Percentiles rank a stretch among this genome's conserved stretches.
phyloP scores from a whole-genome alignment of 2,888 invertebrate species.

The Acronicta psi region DNA sequence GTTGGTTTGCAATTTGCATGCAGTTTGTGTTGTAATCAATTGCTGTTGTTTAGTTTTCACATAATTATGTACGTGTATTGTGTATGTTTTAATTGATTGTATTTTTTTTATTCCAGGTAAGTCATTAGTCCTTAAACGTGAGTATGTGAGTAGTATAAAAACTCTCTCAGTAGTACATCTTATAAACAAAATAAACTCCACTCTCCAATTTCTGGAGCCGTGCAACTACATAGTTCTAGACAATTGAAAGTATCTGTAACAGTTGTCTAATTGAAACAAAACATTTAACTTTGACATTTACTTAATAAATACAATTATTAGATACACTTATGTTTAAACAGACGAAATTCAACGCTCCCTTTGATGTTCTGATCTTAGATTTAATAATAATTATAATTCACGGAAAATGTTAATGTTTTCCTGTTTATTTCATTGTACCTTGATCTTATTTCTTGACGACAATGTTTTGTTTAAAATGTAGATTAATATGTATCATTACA shows the following conservation, averaged over 20 bases:
- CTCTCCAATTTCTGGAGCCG: too few species aligned
- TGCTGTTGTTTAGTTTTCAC: neutral
- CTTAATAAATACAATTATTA: too few species aligned
- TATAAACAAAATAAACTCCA: too few species aligned
- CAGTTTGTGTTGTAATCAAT: neutral
- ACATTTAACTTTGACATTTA: too few species aligned
- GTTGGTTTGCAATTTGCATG: slow-evolving; percentile 25
- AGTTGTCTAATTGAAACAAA: too few species aligned
- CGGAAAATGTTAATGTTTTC: neutral
- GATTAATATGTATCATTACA: too few species aligned
- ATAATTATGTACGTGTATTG: neutral
- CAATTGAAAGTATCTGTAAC: too few species aligned
- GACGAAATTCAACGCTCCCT: neutral
- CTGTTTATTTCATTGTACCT: neutral
- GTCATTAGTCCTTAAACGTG: slow-evolving; percentile 17
- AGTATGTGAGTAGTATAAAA: slow-evolving; percentile 24
- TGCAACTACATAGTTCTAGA: too few species aligned
- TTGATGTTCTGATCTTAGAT: neutral
- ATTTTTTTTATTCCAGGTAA: slow-evolving; percentile 41
- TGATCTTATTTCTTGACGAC: too few species aligned
- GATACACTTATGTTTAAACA: too few species aligned
- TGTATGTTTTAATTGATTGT: slow-evolving; percentile 15
- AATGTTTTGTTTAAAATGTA: too few species aligned
- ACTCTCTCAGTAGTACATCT: too few species aligned
- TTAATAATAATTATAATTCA: neutral